Conservation (phyloP, 1,140 invertebrate genomes). For the Drosophila teissieri region DNA sequence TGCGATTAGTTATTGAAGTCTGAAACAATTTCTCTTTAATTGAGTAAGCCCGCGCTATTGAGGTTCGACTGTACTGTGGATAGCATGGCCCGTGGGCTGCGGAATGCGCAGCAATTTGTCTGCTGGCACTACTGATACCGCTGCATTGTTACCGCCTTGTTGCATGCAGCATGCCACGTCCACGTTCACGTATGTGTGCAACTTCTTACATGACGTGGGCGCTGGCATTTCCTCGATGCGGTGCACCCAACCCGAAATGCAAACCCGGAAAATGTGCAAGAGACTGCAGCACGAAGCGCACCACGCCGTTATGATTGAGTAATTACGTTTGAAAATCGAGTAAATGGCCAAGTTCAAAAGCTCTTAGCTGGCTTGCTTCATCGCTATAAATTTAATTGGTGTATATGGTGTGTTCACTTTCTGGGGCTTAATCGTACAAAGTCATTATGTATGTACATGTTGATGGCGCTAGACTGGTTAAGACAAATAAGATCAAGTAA, state of each 20-base stretch:
- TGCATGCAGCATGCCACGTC: slow-evolving; percentile 43
- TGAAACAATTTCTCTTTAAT: not conserved
- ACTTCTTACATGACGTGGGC: slow-evolving; percentile 51
- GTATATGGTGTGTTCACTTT: slow-evolving; percentile 4
- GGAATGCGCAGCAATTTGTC: slow-evolving; percentile 56
- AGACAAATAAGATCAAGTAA: slow-evolving; percentile 8
- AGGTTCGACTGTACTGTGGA: slow-evolving; percentile 16
- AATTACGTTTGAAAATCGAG: slow-evolving; percentile 35
- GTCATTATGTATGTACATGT: slow-evolving; percentile 13
- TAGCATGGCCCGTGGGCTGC: slow-evolving; percentile 22
- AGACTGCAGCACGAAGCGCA: slow-evolving; percentile 25
- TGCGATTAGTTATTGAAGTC: too few relatives aligned
- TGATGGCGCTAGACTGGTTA: slow-evolving; percentile 1
- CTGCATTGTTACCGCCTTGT: slow-evolving; percentile 12
- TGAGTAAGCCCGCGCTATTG: not conserved
- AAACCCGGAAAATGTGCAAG: slow-evolving; percentile 29
- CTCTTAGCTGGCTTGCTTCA: slow-evolving; percentile 3
- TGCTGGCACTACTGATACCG: slow-evolving; percentile 10
- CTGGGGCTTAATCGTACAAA: slow-evolving; percentile 19
- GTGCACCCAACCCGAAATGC: slow-evolving; percentile 2
- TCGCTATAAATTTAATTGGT: slow-evolving; percentile 12
- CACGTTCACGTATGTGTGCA: slow-evolving; percentile 12
- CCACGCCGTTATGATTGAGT: slow-evolving; percentile 43
- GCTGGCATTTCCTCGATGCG: slow-evolving; percentile 47
- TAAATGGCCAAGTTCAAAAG: slow-evolving; percentile 12